A percentile compares a stretch with the other conserved stretches of the same genome.
These are phyloP conservation scores for Nixonia krombeini DNA, from an alignment of 1,140 invertebrate genomes.

Conservation along the genomic window DNA sequence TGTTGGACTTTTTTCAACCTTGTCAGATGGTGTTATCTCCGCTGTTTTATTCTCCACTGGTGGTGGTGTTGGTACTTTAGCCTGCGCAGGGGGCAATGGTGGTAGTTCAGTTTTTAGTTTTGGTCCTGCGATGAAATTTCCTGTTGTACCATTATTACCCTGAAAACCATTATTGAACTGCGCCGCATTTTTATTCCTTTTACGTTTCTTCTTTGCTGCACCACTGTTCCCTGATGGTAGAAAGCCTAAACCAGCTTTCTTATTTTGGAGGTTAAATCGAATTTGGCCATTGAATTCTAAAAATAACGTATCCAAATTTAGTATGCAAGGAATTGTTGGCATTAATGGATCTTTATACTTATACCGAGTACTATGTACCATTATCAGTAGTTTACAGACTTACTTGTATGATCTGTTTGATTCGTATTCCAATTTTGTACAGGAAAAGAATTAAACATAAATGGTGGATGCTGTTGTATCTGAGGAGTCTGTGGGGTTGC, in stretches of 20 bases:
- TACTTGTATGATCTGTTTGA: constrained; percentile 52
- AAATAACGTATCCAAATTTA: constrained; percentile 62
- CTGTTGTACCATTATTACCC: constrained; percentile 58
- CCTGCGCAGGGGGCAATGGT: constrained; percentile 72
- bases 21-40: constrained; percentile 1
- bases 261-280: constrained; percentile 75
- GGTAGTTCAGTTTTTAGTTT: constrained; percentile 61
- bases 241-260: constrained; percentile 71
- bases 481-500: constrained; percentile 59
- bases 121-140: constrained; percentile 45
- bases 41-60: constrained; percentile 39
- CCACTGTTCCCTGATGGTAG: constrained; percentile 71
- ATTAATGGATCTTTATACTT: too few species aligned
- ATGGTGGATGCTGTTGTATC: constrained; percentile 66
- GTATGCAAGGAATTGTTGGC: constrained; percentile 63
- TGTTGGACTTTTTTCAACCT: constrained; percentile 17
- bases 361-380: constrained; percentile 4
- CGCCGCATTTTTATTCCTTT: constrained; percentile 77
- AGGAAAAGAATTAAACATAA: constrained; percentile 56
- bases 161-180: constrained; percentile 73
- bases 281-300: constrained; percentile 71
- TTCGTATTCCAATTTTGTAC: constrained; percentile 59
- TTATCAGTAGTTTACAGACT: background rate
- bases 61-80: constrained; percentile 30
- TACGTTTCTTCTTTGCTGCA: constrained; percentile 81